Evolutionary conservation across 2,113 vertebrate genomes (phyloP), one percentile per base, ranked within the genome.

Genomic region (Rhizomys pruinosus): DNA sequence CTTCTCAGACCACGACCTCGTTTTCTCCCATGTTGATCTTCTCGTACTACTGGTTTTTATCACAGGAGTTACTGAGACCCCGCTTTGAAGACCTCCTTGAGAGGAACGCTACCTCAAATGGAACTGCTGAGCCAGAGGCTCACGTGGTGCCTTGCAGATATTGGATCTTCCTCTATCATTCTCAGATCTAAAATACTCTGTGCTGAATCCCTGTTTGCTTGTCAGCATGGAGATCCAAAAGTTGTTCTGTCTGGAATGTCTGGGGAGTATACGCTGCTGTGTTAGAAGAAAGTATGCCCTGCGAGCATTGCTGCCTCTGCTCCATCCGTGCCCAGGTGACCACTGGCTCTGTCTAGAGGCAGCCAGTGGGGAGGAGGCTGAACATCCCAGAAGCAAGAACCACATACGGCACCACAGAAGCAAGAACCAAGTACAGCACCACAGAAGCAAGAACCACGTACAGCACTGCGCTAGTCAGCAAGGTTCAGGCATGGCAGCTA

Each of bases 401-500:
- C n/a, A n/a, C n/a, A n/a, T n/a, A n/a, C n/a, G n/a, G n/a, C 8
- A 3, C 11, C 42, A 29, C 42, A 27, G 12, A 12, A 23, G 73
- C 34, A 7, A 52, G 34, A 73, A 69, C 12, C n/a, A n/a, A n/a
- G n/a, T n/a, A n/a, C n/a, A n/a, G n/a, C 8, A 3, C 11, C 42
- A 29, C 42, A 27, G 12, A 12, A 23, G 73, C 34, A 7, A 52
- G 34, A 73, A 69, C 12, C n/a, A n/a, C n/a, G n/a, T 64, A 32
- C 12, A 29, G 63, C 6, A 0, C 57, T 6, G 0, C 0, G 0
- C 39, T 17, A 2, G 3, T 20, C 6, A 20, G 27, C 22, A 32
- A 68, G 22, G 66, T 39, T 42, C 12, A 3, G 11, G 64, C 29
- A 23, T 27, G 23, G 23, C 22, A 16, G 44, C 71, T 7, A 1